Evolutionary conservation across 2,888 invertebrate genomes (phyloP), one percentile per base, ranked within the genome.

Genomic region (Agriopis aurantiaria): DNA sequence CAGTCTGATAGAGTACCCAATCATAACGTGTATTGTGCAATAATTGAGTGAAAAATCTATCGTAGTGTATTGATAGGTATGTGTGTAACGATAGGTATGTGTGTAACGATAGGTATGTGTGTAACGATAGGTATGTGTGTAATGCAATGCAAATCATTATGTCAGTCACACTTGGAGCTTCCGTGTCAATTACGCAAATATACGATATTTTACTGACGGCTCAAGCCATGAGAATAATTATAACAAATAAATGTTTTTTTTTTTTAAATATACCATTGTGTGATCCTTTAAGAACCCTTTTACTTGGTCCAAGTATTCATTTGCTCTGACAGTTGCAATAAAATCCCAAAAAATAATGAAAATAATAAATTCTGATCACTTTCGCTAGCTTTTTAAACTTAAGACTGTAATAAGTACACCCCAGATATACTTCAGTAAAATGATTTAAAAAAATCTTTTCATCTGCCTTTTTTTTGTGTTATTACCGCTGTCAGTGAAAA

Each of bases 131-230:
- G 10, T 57, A 41, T 71, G 68, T 75, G 77, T 65, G 61, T 69
- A 76, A 72, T 66, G 67, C 62, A 75, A 80, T 75, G 74, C 79
- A 75, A 80, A 82, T 85, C 85, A 85, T 88, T 89, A 91, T 88
- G 89, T 86, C 88, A 86, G 83, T 80, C 86, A 83, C 85, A 85
- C 80, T 79, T 75, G 78, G 75, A 58, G 81, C 88, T 91, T 90
- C 91, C 90, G 90, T 81, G 84, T 85, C 77, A 85, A 84, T 89
- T 89, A 84, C 87, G 89, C 86, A 90, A 89, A 90, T 83, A 65
- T 75, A 69, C 65, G 66, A 61, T 66, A 53, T 48, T 51, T 55
- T 33, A 49, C 17, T 3, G 52, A 14, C 56, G 69, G 60, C 43
- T 8, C 65, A 73, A 74, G 62, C 0, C n/a, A 70, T 43, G 57